phyloP scores from a whole-genome alignment of 2,888 invertebrate genomes.

The Drosophila algonquin region DNA sequence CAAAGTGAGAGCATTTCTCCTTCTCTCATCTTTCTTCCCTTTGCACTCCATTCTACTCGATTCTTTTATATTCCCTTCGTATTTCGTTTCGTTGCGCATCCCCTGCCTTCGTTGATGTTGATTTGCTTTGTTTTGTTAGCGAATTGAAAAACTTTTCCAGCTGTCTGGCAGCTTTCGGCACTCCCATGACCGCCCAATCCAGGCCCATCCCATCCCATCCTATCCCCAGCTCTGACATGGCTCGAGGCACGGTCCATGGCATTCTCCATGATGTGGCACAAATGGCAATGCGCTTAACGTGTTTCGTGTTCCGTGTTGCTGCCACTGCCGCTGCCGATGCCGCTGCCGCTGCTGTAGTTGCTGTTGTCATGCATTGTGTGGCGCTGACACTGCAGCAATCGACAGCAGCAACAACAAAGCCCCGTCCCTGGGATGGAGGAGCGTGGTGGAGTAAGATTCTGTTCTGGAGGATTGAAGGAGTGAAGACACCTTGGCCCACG shows the following conservation, averaged over 20 bases:
- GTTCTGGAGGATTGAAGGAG: constrained; percentile 1
- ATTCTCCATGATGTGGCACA: constrained; percentile 72
- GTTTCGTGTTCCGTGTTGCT: constrained; percentile 71
- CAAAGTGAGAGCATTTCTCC: constrained; percentile 41
- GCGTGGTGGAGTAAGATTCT: neutral
- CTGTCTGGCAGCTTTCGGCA: constrained; percentile 66
- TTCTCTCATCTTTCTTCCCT: constrained; percentile 2
- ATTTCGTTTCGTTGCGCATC: neutral
- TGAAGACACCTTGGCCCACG: constrained; percentile 75
- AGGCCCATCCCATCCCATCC: neutral
- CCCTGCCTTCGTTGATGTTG: neutral
- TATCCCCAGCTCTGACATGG: neutral
- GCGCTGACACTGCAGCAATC: constrained; percentile 71
- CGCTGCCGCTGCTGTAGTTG: constrained; percentile 21
- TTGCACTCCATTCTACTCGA: neutral
- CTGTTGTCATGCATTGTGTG: constrained; percentile 57
- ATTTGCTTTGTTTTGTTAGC: constrained; percentile 50
- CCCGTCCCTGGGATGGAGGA: neutral
- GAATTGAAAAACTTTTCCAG: constrained; percentile 69
- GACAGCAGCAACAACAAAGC: constrained; percentile 49
- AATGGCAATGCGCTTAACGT: constrained; percentile 78
- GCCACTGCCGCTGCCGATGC: constrained; percentile 46
- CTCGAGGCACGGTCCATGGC: constrained; percentile 52
- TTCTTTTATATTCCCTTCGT: constrained; percentile 7
- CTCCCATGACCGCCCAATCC: constrained; percentile 53